Evolutionary conservation across 2,888 invertebrate genomes (phyloP).

Genomic region (Barypeithes pellucidus): DNA sequence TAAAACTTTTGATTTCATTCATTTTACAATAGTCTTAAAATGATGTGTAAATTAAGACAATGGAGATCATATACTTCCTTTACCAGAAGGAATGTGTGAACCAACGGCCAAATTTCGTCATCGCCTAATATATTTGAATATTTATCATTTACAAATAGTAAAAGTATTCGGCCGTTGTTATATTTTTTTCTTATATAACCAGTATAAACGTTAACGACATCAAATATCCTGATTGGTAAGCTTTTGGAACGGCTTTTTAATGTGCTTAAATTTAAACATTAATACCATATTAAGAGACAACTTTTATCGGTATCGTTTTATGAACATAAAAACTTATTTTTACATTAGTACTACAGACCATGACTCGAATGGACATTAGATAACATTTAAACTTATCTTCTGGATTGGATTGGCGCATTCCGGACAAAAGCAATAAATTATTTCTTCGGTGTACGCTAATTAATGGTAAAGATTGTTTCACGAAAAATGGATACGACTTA

Average conservation of each 20-base stretch:
- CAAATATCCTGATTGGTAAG: constrained; percentile 5
- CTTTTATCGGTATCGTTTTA: neutral
- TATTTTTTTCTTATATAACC: constrained; percentile 19
- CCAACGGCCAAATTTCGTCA: constrained; percentile 20
- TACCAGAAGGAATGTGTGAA: constrained; percentile 21
- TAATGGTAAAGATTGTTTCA: too few species aligned
- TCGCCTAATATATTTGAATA: neutral
- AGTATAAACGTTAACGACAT: neutral
- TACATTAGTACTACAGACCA: too few species aligned
- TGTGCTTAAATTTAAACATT: too few species aligned
- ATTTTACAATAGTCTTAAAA: neutral
- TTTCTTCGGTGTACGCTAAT: too few species aligned
- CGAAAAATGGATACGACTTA: too few species aligned
- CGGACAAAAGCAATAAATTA: too few species aligned
- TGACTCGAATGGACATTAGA: too few species aligned
- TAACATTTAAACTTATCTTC: too few species aligned
- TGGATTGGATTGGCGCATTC: too few species aligned
- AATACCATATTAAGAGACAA: too few species aligned
- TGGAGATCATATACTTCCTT: neutral
- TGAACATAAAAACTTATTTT: too few species aligned
- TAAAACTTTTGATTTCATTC: neutral
- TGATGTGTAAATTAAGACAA: neutral
- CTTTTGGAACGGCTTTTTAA: neutral
- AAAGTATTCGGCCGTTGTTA: constrained; percentile 21
- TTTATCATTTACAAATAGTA: constrained; percentile 13